phyloP scores from a whole-genome alignment of 2,113 vertebrate genomes.

The Arizona elegans region DNA sequence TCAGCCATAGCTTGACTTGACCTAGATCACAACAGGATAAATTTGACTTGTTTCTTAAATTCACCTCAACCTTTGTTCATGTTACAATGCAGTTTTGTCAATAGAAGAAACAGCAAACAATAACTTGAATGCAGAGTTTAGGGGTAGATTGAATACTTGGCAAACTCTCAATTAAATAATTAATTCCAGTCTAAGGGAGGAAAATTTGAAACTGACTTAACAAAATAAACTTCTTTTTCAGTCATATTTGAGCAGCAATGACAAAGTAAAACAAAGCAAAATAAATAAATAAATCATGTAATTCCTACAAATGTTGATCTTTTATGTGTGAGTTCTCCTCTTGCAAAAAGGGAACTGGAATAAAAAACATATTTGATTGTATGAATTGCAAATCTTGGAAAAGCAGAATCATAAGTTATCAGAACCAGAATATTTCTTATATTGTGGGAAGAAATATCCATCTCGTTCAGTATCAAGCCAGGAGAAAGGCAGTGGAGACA shows the following conservation, averaged over 20 bases:
- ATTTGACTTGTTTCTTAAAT: background rate
- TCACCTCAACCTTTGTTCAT: background rate
- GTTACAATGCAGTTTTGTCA: background rate
- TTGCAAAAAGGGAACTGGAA: background rate
- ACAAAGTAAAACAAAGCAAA: background rate
- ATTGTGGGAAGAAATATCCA: too few relatives aligned
- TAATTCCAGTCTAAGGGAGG: background rate
- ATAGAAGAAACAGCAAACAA: background rate
- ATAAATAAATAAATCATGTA: background rate
- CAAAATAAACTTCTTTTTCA: background rate
- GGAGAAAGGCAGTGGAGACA: too few relatives aligned
- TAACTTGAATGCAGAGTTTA: background rate
- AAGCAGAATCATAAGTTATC: background rate
- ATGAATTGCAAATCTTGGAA: background rate
- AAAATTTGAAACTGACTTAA: background rate
- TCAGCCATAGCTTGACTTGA: background rate
- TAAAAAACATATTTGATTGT: background rate
- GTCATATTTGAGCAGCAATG: background rate
- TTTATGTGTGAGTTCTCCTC: background rate
- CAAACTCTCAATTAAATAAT: background rate
- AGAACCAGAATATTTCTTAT: background rate
- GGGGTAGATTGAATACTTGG: too few relatives aligned
- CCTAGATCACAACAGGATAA: background rate
- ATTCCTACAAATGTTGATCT: background rate
- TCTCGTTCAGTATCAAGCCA: too few relatives aligned